Percentiles rank a stretch among this genome's conserved stretches.
These are phyloP conservation scores for Drosophila yooni DNA, from an alignment of 2,888 invertebrate genomes.

Conservation along the genomic window DNA sequence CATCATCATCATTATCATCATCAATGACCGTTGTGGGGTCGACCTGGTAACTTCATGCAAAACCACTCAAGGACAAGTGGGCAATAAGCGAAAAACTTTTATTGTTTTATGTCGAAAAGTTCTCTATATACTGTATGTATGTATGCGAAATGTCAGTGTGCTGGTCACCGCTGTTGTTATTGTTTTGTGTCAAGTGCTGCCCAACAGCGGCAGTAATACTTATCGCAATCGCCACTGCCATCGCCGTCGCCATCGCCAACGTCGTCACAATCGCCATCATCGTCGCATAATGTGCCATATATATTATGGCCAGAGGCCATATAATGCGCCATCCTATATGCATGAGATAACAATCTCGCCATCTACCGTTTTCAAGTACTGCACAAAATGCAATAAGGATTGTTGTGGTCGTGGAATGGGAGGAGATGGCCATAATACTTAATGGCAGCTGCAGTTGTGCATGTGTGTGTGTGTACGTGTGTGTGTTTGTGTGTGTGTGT, in stretches of 20 bases:
- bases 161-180: constrained; percentile 27
- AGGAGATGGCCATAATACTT: constrained; percentile 24
- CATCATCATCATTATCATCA: not conserved
- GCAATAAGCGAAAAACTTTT: constrained; percentile 81
- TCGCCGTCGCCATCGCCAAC: constrained; percentile 8
- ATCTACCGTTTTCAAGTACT: constrained; percentile 54
- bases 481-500: constrained; percentile 1
- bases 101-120: constrained; percentile 77
- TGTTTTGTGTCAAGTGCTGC: constrained; percentile 51
- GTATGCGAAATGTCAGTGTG: constrained; percentile 21
- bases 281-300: constrained; percentile 68
- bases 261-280: constrained; percentile 24
- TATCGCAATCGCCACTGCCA: constrained; percentile 10
- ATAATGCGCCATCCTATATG: constrained; percentile 71
- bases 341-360: constrained; percentile 60
- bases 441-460: constrained; percentile 34
- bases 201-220: constrained; percentile 20
- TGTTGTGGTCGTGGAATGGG: not conserved
- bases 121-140: constrained; percentile 29
- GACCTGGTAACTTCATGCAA: constrained; percentile 66
- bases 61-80: constrained; percentile 81
- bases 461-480: constrained; percentile 3
- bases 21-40: not conserved
- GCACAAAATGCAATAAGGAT: constrained; percentile 58
- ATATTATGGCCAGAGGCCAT: constrained; percentile 64